Percentiles rank a stretch among this genome's conserved stretches.
Conservation (phyloP, 2,797 vertebrate genomes). For the Gallirallus australis region DNA sequence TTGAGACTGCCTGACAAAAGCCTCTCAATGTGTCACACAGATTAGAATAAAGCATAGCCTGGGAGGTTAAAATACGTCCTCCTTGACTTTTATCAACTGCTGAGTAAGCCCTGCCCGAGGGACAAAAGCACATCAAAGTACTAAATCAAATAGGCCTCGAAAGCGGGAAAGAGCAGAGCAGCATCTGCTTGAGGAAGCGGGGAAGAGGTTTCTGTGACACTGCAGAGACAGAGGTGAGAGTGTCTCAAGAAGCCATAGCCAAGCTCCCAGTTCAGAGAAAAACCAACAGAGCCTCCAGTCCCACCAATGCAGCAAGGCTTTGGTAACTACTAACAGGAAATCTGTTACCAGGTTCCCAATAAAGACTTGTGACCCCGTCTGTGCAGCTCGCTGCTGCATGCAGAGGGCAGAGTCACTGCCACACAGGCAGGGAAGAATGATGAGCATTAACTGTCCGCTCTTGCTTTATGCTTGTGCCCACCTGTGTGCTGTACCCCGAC, state of each 20-base stretch:
- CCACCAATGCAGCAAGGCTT: neutral
- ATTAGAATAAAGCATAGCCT: conserved; percentile 3
- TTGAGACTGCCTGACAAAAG: neutral
- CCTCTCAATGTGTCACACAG: neutral
- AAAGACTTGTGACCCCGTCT: no score
- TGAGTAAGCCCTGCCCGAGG: conserved; percentile 12
- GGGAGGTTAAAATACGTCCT: neutral
- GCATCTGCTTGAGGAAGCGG: neutral
- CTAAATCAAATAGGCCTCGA: neutral
- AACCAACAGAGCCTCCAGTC: neutral
- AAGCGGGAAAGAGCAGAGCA: neutral
- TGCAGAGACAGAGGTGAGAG: neutral
- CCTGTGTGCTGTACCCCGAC: fast-evolving
- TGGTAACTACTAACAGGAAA: neutral
- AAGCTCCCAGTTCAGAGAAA: neutral
- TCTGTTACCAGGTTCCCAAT: fast-evolving
- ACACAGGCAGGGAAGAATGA: fast-evolving
- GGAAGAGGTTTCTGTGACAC: neutral
- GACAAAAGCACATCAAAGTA: conserved; percentile 32
- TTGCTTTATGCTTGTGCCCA: neutral
- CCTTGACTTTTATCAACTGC: conserved; percentile 11
- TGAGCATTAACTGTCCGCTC: fast-evolving
- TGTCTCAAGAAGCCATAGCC: neutral
- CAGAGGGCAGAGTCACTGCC: neutral
- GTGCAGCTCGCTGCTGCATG: fast-evolving